Base-by-base conservation (phyloP, 64 coral and sea anemone species). In the Cladopsammia gracilis region DNA sequence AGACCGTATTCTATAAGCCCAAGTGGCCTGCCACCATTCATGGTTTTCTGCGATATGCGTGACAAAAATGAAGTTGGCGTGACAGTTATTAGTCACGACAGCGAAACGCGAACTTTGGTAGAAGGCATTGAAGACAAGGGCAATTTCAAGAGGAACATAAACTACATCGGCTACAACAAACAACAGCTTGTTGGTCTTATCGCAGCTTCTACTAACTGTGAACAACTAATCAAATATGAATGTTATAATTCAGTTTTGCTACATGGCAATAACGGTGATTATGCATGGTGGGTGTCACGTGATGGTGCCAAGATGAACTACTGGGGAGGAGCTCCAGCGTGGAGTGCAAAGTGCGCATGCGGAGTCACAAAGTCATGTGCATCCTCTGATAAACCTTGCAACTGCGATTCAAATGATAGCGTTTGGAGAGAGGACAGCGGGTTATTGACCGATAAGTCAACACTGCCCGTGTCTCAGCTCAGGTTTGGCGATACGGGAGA, bases 351-450 rank as follows among this genome's bases (percentile, higher is more conserved):
- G 47, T 88, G 68, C 52, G 86, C 66, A 58, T 88, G 86, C 18
- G 86, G 64, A 54, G 68, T 71, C 0, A 52, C 7, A 25, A 71
- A 45, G 51, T 57, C 86, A 11, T 73, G 86, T 43, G 45, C 49
- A 11, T 58, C 12, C 6, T 51, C 76, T 50, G 9, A 22, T 13
- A n/a, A 51, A n/a, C 23, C 65, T 2, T 88, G 86, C n/a, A 88
- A 88, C 56, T 88, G 86, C 59, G 86, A 88, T 42, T 12, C 3
- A 3, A 88, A 88, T 75, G 86, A 73, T 57, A 5, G 3, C 1
- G 86, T 59, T 47, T 88, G 86, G 86, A n/a, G 69, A 56, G 86
- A 88, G 53, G 83, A 86, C 48, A 71, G 83, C 14, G 83, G 83
- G 64, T 7, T 86, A 24, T 25, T 86, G 60, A 70, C 86, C 9